Base-by-base conservation (phyloP, 2,888 invertebrate species). In the Gymnoscelis rufifasciata region DNA sequence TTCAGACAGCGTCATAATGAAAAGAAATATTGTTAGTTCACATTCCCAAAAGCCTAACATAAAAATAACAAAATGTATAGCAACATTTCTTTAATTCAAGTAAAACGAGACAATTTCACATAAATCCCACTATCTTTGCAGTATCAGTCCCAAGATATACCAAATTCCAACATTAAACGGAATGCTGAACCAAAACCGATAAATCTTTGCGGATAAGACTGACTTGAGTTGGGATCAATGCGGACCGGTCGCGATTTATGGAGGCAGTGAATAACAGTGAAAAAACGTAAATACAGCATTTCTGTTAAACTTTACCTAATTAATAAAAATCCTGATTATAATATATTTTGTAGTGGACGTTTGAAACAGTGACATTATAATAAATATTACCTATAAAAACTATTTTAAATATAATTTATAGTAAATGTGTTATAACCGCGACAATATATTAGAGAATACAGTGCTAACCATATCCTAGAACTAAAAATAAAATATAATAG, bases 61-160 rank as follows among this genome's bases (percentile, higher is more conserved):
- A n/a, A n/a, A n/a, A n/a, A n/a, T n/a, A n/a, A n/a, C n/a, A n/a
- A n/a, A n/a, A n/a, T n/a, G n/a, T n/a, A n/a, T n/a, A n/a, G n/a
- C n/a, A n/a, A n/a, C n/a, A n/a, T n/a, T n/a, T n/a, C n/a, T n/a
- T n/a, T n/a, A n/a, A n/a, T 5, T 19, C 19, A 19, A 35, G 36
- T 29, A 43, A 43, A 31, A 23, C n/a, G n/a, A n/a, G n/a, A n/a
- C 36, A 35, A 19, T 40, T 48, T 35, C 43, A 43, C 48, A 43
- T 23, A 27, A 24, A 23, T 11, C 10, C 5, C 7, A 27, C 30
- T 11, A 19, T 13, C 11, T n/a, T n/a, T n/a, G 5, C 38, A 41
- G 49, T 14, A 33, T 44, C 28, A 14, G 71, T 66, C 72, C 74
- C 74, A 78, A 59, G 51, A 15, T 15, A 15, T 14, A 8, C 71